phyloP scores from a whole-genome alignment of 2,797 vertebrate species.

The Semaprochilodus insignis region DNA sequence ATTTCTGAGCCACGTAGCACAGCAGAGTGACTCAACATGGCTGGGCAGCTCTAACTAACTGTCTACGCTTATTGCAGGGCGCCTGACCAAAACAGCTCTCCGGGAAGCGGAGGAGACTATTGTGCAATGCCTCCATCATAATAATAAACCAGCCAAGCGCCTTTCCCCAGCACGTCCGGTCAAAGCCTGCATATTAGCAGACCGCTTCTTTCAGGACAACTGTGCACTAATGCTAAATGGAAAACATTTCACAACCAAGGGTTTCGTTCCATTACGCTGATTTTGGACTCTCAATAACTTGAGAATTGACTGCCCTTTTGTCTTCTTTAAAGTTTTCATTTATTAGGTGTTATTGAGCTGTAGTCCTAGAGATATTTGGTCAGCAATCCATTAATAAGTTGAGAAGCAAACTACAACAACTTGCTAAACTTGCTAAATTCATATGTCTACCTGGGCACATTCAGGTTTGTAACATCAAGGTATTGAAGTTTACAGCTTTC shows the following conservation, averaged over 20 bases:
- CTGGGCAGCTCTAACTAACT: background rate
- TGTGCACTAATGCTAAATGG: background rate
- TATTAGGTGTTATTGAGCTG: too few species aligned
- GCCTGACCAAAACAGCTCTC: background rate
- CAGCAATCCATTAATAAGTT: too few species aligned
- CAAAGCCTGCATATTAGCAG: background rate
- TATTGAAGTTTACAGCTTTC: too few species aligned
- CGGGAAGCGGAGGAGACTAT: background rate
- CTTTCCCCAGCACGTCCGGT: background rate
- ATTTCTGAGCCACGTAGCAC: conserved; percentile 2
- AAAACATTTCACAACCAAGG: background rate
- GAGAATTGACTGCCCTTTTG: too few species aligned
- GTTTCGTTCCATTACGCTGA: too few species aligned
- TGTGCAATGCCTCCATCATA: background rate
- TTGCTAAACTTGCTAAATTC: too few species aligned
- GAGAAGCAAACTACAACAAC: too few species aligned
- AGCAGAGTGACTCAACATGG: background rate
- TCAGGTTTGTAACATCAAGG: too few species aligned
- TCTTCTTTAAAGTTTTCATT: too few species aligned
- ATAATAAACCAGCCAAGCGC: background rate
- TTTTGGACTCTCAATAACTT: too few species aligned
- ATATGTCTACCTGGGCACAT: too few species aligned
- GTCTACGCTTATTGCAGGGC: background rate
- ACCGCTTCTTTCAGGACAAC: background rate
- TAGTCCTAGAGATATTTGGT: too few species aligned